phyloP scores from a whole-genome alignment of 2,888 invertebrate species.

The Aporophyla nigra region DNA sequence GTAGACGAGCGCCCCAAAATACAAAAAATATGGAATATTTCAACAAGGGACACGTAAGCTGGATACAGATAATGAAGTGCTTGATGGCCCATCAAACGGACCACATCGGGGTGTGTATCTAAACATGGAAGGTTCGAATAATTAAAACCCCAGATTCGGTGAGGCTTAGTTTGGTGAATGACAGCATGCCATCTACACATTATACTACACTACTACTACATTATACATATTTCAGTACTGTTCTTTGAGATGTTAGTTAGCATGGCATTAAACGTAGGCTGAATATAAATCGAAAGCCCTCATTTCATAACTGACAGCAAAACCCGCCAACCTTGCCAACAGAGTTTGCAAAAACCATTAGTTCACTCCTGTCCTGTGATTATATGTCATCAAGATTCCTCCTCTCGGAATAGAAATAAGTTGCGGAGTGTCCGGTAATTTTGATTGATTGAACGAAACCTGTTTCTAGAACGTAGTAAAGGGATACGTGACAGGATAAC shows the following conservation, averaged over 20 bases:
- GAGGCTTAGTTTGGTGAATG: background rate
- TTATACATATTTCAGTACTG: background rate
- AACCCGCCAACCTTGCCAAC: conserved; percentile 16
- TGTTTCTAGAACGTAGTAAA: conserved; percentile 36
- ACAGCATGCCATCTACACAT: background rate
- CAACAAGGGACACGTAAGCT: background rate
- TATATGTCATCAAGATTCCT: conserved; percentile 55
- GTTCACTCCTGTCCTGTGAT: conserved; percentile 36
- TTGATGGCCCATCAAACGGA: background rate
- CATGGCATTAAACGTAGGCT: background rate
- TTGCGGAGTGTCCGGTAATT: conserved; percentile 51
- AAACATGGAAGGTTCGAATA: background rate
- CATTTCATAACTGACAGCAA: background rate
- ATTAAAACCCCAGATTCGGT: background rate
- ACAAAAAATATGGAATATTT: no score
- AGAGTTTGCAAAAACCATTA: conserved; percentile 30
- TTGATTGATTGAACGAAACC: conserved; percentile 61
- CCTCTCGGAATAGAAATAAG: conserved; percentile 61
- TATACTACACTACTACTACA: no score
- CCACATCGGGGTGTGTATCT: background rate
- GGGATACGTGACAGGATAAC: conserved; percentile 20
- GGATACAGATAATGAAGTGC: background rate
- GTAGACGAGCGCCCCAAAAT: background rate
- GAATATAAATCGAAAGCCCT: background rate
- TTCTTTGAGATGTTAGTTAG: background rate